phyloP scores from a whole-genome alignment of 2,113 vertebrate species.

The Lamprologus speciosus region DNA sequence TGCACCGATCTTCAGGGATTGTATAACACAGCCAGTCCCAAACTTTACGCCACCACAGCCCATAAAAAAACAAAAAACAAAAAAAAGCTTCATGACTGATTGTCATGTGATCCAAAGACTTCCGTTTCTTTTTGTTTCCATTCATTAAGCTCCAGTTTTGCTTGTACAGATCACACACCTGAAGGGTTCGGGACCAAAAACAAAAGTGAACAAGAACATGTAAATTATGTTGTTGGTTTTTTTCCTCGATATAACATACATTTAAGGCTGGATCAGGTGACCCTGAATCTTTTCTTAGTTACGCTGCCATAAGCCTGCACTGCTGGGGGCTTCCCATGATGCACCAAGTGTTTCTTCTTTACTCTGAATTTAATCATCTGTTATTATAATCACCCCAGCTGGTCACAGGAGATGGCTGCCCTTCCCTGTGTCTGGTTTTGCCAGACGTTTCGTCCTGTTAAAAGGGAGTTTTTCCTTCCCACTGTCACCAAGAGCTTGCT shows the following conservation, averaged over 20 bases:
- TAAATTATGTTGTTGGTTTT: neutral
- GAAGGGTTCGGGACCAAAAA: neutral
- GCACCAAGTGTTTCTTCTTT: neutral
- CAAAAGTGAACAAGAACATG: neutral
- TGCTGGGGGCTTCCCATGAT: neutral
- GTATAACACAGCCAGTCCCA: neutral
- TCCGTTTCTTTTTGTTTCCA: neutral
- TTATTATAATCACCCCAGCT: neutral
- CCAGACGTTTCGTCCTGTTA: neutral
- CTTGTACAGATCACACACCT: neutral
- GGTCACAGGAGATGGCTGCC: neutral
- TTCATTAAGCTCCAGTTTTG: neutral
- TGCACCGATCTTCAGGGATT: neutral
- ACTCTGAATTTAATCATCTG: neutral
- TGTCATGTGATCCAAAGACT: neutral
- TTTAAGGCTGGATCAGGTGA: neutral
- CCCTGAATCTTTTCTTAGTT: neutral
- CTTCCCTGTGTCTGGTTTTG: neutral
- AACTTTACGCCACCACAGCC: neutral
- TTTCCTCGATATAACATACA: neutral
- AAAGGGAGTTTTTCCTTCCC: neutral
- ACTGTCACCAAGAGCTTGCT: neutral
- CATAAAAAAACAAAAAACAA: neutral
- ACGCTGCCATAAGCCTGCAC: neutral
- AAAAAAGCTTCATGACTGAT: neutral